Base-by-base conservation (phyloP, 1,140 invertebrate species). In the Schlechtendalia chinensis region DNA sequence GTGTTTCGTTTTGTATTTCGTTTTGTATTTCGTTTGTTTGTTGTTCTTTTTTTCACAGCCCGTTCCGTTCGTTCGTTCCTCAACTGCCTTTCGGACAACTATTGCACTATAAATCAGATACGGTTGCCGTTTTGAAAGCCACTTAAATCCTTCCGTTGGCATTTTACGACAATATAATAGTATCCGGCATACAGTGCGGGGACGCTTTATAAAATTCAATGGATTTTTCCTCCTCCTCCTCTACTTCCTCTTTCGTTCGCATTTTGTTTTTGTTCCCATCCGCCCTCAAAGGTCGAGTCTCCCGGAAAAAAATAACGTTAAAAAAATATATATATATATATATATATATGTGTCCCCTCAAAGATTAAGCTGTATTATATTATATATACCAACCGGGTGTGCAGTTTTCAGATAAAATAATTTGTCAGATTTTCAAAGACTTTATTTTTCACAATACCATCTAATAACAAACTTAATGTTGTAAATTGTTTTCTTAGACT, bases 161-260 rank as follows among this genome's bases (percentile, higher is more conserved):
- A 16, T 79, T 79, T 79, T 79, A 63, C 75, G 75, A 79, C 75
- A 54, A 50, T 63, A 79, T 79, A 77, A 77, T 77, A 77, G 58
- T 77, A 77, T 58, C 72, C 54, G 72, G n/a, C 11, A 50, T 50
- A 14, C 47, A n/a, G 24, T 24, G 19, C 29, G 8, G 45, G 59
- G 14, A 14, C 24, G 50, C 72, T 58, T 75, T 59, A 75, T 61
- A 47, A 61, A 77, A 77, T 77, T 61, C 56, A 61, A 61, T 61
- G 58, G 58, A 59, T 45, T 61, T 47, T 58, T 75, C 22, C 12
- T n/a, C 12, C 5, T 19, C n/a, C 56, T 75, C 22, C n/a, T 59
- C 17, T 19, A 8, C 32, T 8, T 39, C 32, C 32, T 8, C 3
- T 3, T 39, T 16, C 22, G 29, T 10, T 58, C 8, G 22, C 39